phyloP scores from a whole-genome alignment of 2,113 vertebrate species.

The Heterotis niloticus region DNA sequence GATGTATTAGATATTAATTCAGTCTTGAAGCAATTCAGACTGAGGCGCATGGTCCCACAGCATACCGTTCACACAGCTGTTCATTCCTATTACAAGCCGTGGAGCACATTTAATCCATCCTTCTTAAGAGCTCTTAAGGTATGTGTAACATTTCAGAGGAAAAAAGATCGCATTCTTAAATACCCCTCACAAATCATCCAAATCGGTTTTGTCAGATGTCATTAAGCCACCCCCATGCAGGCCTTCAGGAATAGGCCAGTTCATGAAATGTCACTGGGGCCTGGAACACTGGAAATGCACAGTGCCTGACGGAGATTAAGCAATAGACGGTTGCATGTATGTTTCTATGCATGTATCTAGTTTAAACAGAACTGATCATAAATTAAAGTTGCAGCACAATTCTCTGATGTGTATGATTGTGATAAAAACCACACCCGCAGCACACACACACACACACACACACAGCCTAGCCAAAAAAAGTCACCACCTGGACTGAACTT shows the following conservation, averaged over 20 bases:
- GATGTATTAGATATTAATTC: constrained; percentile 44
- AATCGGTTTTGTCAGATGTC: neutral
- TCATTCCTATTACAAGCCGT: constrained; percentile 34
- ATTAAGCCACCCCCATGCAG: neutral
- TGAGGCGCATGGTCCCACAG: constrained; percentile 27
- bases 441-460: too few relatives aligned
- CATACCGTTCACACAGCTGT: constrained; percentile 27
- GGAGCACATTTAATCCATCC: constrained; percentile 26
- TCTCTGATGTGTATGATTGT: neutral
- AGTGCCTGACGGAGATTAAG: too few relatives aligned
- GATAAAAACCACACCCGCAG: too few relatives aligned
- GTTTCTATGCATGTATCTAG: too few relatives aligned
- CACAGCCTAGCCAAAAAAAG: too few relatives aligned
- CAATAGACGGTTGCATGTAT: too few relatives aligned
- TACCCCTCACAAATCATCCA: neutral
- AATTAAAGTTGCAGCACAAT: neutral
- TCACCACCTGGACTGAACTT: too few relatives aligned
- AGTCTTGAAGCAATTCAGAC: constrained; percentile 30
- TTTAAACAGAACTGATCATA: neutral
- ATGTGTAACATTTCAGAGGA: neutral
- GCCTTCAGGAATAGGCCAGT: neutral
- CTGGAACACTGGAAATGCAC: neutral
- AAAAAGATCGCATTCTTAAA: neutral
- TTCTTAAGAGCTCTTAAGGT: constrained; percentile 10
- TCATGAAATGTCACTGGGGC: neutral